Conservation (phyloP, 2,797 vertebrate species). For the Rhabdomys pumilio region DNA sequence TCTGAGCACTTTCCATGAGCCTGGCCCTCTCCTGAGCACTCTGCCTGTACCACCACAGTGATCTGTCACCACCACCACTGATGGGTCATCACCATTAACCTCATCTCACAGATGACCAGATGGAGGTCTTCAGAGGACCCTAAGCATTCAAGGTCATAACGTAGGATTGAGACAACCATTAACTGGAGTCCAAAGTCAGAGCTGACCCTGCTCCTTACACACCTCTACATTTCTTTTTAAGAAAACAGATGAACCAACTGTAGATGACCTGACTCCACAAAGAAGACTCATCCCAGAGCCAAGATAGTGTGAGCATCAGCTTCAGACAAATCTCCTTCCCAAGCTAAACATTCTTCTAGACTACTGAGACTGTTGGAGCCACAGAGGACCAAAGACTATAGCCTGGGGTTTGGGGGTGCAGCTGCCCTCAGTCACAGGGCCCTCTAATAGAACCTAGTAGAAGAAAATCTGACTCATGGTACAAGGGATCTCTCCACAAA, state of each 20-base stretch:
- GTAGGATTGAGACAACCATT: background rate
- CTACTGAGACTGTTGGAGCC: background rate
- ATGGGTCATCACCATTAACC: conserved; percentile 2
- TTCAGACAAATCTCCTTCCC: background rate
- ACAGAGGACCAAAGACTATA: background rate
- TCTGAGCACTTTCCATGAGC: background rate
- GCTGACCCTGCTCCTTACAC: background rate
- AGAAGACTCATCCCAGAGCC: conserved; percentile 8
- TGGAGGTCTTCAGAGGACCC: background rate
- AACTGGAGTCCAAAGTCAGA: background rate
- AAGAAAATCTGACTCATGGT: background rate
- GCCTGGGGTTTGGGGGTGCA: background rate
- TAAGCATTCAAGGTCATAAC: conserved; percentile 5
- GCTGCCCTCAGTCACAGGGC: background rate
- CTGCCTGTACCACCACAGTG: background rate
- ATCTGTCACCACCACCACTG: background rate
- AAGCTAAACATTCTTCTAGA: conserved; percentile 37
- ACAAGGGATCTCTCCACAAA: background rate
- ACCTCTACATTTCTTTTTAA: background rate
- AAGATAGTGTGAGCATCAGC: background rate
- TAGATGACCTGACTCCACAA: background rate
- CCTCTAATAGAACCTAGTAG: background rate
- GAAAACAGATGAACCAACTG: background rate
- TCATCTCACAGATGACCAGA: conserved; percentile 70
- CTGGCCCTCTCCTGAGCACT: background rate